Base-by-base conservation (phyloP, 2,888 invertebrate genomes). In the Synanthedon andrenaeformis region DNA sequence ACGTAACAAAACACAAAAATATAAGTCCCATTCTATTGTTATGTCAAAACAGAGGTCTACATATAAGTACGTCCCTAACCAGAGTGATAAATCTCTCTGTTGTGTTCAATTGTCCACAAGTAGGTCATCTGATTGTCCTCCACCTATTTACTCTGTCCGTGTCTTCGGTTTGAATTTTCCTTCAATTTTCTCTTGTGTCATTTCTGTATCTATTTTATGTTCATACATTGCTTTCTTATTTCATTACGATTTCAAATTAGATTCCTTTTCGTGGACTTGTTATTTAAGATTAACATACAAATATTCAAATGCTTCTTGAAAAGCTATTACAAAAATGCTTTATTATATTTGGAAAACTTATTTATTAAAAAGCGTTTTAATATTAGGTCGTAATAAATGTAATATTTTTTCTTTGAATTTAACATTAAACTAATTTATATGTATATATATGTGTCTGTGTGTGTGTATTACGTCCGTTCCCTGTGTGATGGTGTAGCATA, bases 71-170 rank as follows among this genome's bases (percentile, higher is more conserved):
- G 60, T 58, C 61, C 55, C 56, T 54, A 56, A 56, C 59, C 58
- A 55, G 62, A 63, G 75, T 72, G 72, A 82, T 83, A 82, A 82
- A 82, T 83, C 82, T 79, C 66, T 61, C 62, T 62, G 67, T 65
- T 62, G 66, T 70, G 69, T 75, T 78, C 82, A 82, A 83, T 84
- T 82, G 82, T 82, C 77, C 74, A 60, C 79, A 80, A 82, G 69
- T 82, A 70, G 82, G 82, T 79, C 85, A 79, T 73, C 77, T 75
- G 79, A 81, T 82, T 82, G 81, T 79, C 70, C 71, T 67, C 72
- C 66, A 72, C 70, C 77, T 79, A 80, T 78, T 81, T 79, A 76
- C 75, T 72, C 66, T 35, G 35, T 35, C 68, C 69, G 66, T 72
- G 67, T 69, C 68, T 55, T 51, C 55, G 66, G 65, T 74, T 73